A percentile compares a stretch with the other conserved stretches of the same genome.
Evolutionary conservation across 2,113 vertebrate genomes (phyloP).

Genomic region (Conger conger): DNA sequence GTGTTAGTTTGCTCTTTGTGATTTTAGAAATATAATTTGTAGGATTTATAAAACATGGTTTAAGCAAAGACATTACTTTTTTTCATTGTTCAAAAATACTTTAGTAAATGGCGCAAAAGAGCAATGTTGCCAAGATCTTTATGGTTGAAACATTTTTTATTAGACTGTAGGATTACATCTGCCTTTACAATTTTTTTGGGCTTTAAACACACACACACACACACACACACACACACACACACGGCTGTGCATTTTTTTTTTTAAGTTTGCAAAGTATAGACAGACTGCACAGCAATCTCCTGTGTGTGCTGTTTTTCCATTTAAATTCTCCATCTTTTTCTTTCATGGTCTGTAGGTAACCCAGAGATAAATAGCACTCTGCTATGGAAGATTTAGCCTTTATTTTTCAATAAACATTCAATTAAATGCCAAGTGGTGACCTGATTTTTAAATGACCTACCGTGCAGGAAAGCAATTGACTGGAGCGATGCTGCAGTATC

Average conservation of each 20-base stretch:
- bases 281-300: not conserved
- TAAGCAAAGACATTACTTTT: too few species aligned
- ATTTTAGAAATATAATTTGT: too few species aligned
- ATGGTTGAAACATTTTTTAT: too few species aligned
- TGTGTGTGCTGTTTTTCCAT: not conserved
- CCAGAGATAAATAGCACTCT: slow-evolving; percentile 1
- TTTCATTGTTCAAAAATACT: too few species aligned
- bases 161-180: too few species aligned
- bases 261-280: not conserved
- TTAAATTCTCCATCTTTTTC: not conserved
- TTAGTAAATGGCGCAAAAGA: too few species aligned
- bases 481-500: not conserved
- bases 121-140: too few species aligned
- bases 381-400: slow-evolving; percentile 6
- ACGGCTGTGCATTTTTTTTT: not conserved
- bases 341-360: slow-evolving; percentile 4
- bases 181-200: not conserved
- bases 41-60: too few species aligned
- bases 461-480: not conserved
- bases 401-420: slow-evolving; percentile 12
- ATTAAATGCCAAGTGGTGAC: slow-evolving; percentile 5
- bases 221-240: not conserved
- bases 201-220: not conserved
- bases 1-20: too few species aligned
- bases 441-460: not conserved